These are phyloP conservation scores for Octonoba sinensis DNA, from an alignment of 2,888 invertebrate genomes.

Conservation along the genomic window DNA sequence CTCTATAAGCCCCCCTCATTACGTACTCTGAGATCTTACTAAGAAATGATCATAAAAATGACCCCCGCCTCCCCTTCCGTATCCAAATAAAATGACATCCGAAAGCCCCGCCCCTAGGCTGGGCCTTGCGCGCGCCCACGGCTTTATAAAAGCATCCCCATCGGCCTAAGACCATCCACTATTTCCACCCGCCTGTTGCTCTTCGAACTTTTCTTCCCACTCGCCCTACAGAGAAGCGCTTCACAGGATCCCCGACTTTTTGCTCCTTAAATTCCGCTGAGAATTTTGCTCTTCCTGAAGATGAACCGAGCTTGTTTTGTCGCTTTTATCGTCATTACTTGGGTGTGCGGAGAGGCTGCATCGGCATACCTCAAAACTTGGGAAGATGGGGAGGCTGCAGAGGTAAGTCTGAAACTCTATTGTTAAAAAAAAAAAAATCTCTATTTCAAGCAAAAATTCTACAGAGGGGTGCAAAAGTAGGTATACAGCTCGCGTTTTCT, in stretches of 20 bases:
- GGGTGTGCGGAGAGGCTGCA: constrained; percentile 38
- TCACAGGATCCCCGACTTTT: neutral
- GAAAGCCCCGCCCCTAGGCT: too few relatives aligned
- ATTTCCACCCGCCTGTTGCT: constrained; percentile 41
- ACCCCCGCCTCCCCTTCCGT: too few relatives aligned
- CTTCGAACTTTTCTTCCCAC: neutral
- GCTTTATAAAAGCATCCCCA: constrained; percentile 25
- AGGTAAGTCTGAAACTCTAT: constrained; percentile 10
- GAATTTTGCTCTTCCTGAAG: neutral
- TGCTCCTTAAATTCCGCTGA: neutral
- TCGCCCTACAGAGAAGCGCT: neutral
- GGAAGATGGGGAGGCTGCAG: constrained; percentile 42
- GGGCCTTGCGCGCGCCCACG: neutral
- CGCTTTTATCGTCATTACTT: constrained; percentile 33
- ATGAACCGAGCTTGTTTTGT: constrained; percentile 37
- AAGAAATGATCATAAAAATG: too few relatives aligned
- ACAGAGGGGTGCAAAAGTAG: too few relatives aligned
- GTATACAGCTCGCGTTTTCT: too few relatives aligned
- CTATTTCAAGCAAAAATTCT: too few relatives aligned
- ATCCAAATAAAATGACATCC: too few relatives aligned
- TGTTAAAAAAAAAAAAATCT: too few relatives aligned
- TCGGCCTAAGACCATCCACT: constrained; percentile 18
- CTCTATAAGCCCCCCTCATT: too few relatives aligned
- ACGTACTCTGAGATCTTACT: too few relatives aligned
- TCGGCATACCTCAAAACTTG: constrained; percentile 42